Conservation (phyloP, 2,797 vertebrate species). For the Tarsius wallacei region DNA sequence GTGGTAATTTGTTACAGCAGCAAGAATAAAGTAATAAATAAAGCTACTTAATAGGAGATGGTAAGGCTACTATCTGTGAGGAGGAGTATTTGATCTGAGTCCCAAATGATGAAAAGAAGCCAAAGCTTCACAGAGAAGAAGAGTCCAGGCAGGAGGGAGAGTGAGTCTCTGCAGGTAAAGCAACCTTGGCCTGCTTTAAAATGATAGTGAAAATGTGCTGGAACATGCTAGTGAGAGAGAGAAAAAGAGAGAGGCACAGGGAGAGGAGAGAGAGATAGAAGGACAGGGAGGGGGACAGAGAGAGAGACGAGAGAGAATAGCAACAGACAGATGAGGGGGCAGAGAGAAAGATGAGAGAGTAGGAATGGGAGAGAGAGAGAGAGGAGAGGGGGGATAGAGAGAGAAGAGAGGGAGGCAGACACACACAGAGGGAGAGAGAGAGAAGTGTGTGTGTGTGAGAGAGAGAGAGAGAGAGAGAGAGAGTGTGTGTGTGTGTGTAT, state of each 20-base stretch:
- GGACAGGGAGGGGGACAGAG: too few relatives aligned
- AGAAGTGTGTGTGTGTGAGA: too few relatives aligned
- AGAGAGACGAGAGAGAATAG: too few relatives aligned
- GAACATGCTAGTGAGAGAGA: not conserved
- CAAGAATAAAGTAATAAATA: not conserved
- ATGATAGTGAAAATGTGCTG: rapidly evolving
- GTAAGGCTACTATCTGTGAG: not conserved
- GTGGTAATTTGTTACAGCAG: not conserved
- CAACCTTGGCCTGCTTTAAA: not conserved
- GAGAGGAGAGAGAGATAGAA: too few relatives aligned
- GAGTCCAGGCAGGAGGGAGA: not conserved
- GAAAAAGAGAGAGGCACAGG: not conserved
- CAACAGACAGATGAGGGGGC: too few relatives aligned
- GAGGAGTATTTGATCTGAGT: not conserved
- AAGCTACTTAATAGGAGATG: not conserved
- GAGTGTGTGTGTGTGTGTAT: too few relatives aligned
- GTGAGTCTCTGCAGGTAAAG: not conserved
- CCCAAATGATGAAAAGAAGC: not conserved
- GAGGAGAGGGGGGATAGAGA: too few relatives aligned
- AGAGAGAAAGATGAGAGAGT: too few relatives aligned
- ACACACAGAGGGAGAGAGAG: too few relatives aligned
- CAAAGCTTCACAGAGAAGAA: not conserved
- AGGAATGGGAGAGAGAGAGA: too few relatives aligned
- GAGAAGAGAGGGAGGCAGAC: too few relatives aligned
- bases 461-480: too few relatives aligned